Conservation (phyloP, 1,140 invertebrate species). For the Halesus radiatus region DNA sequence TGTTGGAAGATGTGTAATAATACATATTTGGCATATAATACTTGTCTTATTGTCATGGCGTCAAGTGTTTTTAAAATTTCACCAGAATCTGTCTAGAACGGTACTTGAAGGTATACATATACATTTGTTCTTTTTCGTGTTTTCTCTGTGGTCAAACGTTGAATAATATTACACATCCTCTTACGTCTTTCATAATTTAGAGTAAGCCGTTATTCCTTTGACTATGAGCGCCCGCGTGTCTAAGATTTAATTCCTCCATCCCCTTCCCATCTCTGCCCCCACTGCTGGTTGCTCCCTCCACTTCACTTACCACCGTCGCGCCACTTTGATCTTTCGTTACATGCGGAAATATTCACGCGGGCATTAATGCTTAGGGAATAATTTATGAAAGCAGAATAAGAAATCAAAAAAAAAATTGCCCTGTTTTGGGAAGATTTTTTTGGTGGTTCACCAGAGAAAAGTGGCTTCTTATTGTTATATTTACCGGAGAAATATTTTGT, state of each 20-base stretch:
- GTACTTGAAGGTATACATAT: too few species aligned
- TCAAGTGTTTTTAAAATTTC: too few species aligned
- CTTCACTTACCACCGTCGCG: background rate
- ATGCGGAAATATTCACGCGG: background rate
- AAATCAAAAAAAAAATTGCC: background rate
- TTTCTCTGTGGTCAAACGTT: too few species aligned
- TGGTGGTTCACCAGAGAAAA: background rate
- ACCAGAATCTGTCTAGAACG: too few species aligned
- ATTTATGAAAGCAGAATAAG: background rate
- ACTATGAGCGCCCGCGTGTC: slow-evolving; percentile 15
- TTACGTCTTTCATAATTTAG: too few species aligned
- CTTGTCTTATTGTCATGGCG: too few species aligned
- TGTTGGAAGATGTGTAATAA: too few species aligned
- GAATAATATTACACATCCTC: too few species aligned
- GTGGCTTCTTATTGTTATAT: background rate
- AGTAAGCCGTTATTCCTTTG: slow-evolving; percentile 11
- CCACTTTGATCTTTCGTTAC: slow-evolving; percentile 26
- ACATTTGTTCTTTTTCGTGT: too few species aligned
- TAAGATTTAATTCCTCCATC: background rate
- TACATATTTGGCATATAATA: too few species aligned
- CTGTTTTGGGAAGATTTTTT: background rate
- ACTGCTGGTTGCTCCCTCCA: background rate
- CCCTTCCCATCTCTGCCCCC: background rate
- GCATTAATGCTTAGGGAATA: slow-evolving; percentile 6
- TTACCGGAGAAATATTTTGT: background rate